A percentile compares a stretch with the other conserved stretches of the same genome.
These are phyloP conservation scores for Hyposoter dolosus DNA, from an alignment of 2,888 invertebrate species.

Conservation along the genomic window DNA sequence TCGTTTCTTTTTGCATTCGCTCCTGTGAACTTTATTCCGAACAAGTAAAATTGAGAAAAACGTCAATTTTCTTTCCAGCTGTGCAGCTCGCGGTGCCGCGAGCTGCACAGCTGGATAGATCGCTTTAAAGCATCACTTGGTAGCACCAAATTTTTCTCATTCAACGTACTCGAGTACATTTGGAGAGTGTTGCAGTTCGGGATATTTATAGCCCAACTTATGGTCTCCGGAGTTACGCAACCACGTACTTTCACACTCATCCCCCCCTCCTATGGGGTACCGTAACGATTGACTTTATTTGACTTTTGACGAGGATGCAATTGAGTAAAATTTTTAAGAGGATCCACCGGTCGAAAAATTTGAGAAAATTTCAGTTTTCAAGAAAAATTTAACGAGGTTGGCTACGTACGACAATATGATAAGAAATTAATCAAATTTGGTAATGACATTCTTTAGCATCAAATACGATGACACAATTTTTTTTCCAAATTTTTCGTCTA, in stretches of 20 bases:
- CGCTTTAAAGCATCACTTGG: background rate
- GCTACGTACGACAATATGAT: no score
- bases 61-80: no score
- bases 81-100: background rate
- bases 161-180: background rate
- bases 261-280: background rate
- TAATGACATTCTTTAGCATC: no score
- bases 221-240: background rate
- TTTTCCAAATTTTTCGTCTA: no score
- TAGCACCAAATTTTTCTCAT: background rate
- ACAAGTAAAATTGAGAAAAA: background rate
- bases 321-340: background rate
- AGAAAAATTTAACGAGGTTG: no score
- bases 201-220: background rate
- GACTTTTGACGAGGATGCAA: background rate
- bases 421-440: no score
- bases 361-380: no score
- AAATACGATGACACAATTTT: no score
- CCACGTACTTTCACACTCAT: background rate
- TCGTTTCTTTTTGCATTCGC: background rate
- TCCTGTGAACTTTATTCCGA: background rate
- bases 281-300: background rate
- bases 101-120: background rate
- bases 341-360: no score
- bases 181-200: background rate